Base-by-base conservation (phyloP, 2,113 vertebrate species). In the Carassius gibelio region DNA sequence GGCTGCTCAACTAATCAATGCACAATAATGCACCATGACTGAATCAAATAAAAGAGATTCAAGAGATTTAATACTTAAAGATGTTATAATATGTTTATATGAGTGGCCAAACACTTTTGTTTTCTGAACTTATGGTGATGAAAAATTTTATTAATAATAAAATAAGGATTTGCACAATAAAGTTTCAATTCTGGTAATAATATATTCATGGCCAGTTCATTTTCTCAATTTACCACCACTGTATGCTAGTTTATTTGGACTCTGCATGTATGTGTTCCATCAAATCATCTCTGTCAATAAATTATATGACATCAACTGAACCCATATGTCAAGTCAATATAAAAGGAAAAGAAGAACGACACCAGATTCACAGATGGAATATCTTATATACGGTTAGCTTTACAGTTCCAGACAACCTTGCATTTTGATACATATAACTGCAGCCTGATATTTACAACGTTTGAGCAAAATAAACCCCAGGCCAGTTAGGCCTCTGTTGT, bases 391-490 rank as follows among this genome's bases (percentile, higher is more conserved):
- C 57, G n/a, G 57, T 59, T 78, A 14, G 11, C 19, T 34, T 30
- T 66, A 45, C 55, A 83, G 19, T 84, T 77, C 85, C 88, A 88
- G 87, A 88, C 87, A 85, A 81, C 71, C 75, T 86, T 89, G 86
- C 85, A 90, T 90, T 88, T 88, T 78, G 71, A 61, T 61, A 88
- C 87, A 71, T 71, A 68, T 45, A 87, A 90, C 81, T 84, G 42
- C 6, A 82, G 68, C 89, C 90, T 92, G 83, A 36, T 59, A 21
- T 59, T 14, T 38, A 59, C 50, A 77, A n/a, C 14, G 9, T 61
- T 61, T 61, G 57, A n/a, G 19, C 21, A 61, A 61, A 61, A 61
- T 61, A 61, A 8, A n/a, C 3, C 42, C 42, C 42, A 42, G 42
- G 42, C 7, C 8, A 61, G n/a, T 61, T 61, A n/a, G 55, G 21